A percentile compares a stretch with the other conserved stretches of the same genome.
Conservation (phyloP, 2,113 vertebrate genomes). For the Casuarius casuarius region DNA sequence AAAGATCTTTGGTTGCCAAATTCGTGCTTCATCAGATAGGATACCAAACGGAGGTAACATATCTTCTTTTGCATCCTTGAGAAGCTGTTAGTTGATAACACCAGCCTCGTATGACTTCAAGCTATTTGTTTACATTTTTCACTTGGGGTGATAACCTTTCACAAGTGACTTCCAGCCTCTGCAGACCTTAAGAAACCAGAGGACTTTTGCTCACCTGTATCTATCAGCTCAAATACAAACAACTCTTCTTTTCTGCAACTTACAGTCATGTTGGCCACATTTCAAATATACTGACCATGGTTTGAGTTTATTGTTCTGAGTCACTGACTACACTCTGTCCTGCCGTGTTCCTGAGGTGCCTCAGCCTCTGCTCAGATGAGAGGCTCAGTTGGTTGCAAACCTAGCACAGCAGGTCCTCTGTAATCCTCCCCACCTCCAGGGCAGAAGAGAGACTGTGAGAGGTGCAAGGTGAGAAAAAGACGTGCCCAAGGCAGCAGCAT, state of each 20-base stretch:
- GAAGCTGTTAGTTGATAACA: background rate
- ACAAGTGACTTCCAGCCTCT: background rate
- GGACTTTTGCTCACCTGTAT: background rate
- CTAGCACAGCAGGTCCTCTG: background rate
- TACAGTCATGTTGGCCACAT: background rate
- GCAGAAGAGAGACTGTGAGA: background rate
- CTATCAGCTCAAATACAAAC: background rate
- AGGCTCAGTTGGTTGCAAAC: background rate
- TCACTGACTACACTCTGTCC: background rate
- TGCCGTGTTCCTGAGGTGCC: background rate
- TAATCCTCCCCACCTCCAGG: background rate
- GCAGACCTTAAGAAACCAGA: background rate
- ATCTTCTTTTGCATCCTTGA: background rate
- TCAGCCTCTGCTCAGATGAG: accelerated
- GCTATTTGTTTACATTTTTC: background rate
- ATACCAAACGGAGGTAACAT: background rate
- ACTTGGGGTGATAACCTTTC: background rate
- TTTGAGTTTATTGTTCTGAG: background rate
- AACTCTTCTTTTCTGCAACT: background rate
- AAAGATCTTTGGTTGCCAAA: background rate
- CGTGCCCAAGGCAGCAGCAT: accelerated
- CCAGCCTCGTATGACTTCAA: background rate
- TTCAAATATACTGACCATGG: background rate
- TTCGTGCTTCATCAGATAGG: background rate
- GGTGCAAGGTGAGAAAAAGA: background rate